A percentile compares a stretch with the other conserved stretches of the same genome.
These are phyloP conservation scores for Wiebesia pumilae DNA, from an alignment of 1,140 invertebrate genomes.

Conservation along the genomic window DNA sequence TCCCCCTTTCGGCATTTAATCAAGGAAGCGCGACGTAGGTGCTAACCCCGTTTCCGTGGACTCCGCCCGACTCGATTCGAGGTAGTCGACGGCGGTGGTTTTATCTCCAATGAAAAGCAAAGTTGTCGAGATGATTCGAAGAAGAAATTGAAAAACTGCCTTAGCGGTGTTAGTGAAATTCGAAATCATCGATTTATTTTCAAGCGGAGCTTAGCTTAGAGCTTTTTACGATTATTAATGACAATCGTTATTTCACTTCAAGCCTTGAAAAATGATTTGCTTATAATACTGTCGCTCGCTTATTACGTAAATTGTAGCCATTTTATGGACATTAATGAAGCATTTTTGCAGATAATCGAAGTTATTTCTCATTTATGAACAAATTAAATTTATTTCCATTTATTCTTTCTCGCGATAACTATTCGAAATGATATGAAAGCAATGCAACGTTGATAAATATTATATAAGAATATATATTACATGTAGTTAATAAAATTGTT, in stretches of 20 bases:
- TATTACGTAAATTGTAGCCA: background rate
- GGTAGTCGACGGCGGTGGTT: background rate
- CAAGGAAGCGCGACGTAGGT: constrained; percentile 16
- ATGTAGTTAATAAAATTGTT: too few relatives aligned
- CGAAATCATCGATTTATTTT: background rate
- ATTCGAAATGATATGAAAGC: too few relatives aligned
- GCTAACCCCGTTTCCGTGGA: constrained; percentile 14
- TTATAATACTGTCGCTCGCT: background rate
- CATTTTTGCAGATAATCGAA: background rate
- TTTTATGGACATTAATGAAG: background rate
- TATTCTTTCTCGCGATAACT: too few relatives aligned
- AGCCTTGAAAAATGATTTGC: background rate
- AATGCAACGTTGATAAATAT: too few relatives aligned
- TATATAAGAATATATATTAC: too few relatives aligned
- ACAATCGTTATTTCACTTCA: too few relatives aligned
- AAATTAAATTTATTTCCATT: too few relatives aligned
- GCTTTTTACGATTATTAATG: background rate
- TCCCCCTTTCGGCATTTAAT: constrained; percentile 1
- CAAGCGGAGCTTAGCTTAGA: background rate
- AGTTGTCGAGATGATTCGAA: background rate
- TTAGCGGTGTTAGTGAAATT: background rate
- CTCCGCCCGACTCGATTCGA: background rate
- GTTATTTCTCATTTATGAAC: too few relatives aligned
- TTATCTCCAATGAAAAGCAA: background rate
- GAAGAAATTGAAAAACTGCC: background rate